A percentile compares a stretch with the other conserved stretches of the same genome.
Conservation (phyloP, 2,797 vertebrate species). For the Glyptemys insculpta region DNA sequence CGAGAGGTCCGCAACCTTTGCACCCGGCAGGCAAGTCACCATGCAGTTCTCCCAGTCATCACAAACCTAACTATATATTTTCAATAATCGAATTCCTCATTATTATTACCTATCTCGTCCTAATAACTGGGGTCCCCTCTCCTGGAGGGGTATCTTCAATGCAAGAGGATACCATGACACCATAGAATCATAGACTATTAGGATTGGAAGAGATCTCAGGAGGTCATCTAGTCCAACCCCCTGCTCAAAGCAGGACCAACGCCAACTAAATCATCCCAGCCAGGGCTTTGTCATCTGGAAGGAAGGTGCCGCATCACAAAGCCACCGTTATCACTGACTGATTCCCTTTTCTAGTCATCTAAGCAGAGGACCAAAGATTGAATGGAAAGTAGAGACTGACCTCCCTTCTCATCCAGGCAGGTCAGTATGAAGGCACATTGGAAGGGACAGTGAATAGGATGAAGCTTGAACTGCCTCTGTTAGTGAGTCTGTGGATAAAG, state of each 20-base stretch:
- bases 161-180: no score
- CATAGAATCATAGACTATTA: no score
- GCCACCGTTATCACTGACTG: background rate
- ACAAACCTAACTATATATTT: background rate
- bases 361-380: background rate
- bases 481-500: background rate
- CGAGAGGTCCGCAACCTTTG: background rate
- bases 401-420: background rate
- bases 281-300: background rate
- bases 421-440: background rate
- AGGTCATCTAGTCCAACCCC: no score
- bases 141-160: no score
- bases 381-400: background rate
- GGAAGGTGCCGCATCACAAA: background rate
- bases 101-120: no score
- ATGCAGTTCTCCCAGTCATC: background rate
- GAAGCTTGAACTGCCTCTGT: background rate
- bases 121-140: no score
- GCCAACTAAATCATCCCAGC: no score
- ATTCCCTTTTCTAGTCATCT: background rate
- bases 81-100: no score
- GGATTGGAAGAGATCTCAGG: no score
- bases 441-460: background rate
- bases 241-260: no score
- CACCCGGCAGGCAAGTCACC: background rate